These are phyloP conservation scores for Drosophila triauraria DNA, from an alignment of 1,140 invertebrate genomes.

Conservation along the genomic window DNA sequence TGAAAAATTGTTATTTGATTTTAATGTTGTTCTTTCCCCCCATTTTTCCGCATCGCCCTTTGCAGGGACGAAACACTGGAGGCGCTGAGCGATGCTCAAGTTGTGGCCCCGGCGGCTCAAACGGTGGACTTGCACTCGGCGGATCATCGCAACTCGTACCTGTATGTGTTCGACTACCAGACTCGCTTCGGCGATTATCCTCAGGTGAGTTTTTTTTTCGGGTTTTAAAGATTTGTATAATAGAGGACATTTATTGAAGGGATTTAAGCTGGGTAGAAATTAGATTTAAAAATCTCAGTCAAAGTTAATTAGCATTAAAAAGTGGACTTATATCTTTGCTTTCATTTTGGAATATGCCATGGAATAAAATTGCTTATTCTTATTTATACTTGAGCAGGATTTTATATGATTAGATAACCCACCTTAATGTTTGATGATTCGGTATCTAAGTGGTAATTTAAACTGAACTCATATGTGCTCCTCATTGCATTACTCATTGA, in stretches of 20 bases:
- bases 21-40: slow-evolving; percentile 22
- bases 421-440: too few relatives aligned
- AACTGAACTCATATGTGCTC: neutral
- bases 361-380: too few relatives aligned
- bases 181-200: slow-evolving; percentile 95
- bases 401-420: too few relatives aligned
- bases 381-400: neutral
- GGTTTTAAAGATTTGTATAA: neutral
- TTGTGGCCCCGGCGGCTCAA: slow-evolving; percentile 96
- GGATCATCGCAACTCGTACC: slow-evolving; percentile 92
- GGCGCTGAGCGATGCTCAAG: slow-evolving; percentile 96
- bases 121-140: slow-evolving; percentile 96
- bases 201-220: slow-evolving; percentile 88
- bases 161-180: slow-evolving; percentile 98
- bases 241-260: too few relatives aligned
- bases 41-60: slow-evolving; percentile 5
- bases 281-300: too few relatives aligned
- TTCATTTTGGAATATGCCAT: too few relatives aligned
- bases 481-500: neutral
- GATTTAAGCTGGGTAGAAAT: too few relatives aligned
- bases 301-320: too few relatives aligned
- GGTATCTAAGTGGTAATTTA: too few relatives aligned
- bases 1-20: slow-evolving; percentile 61
- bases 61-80: slow-evolving; percentile 96
- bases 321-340: too few relatives aligned